Base-by-base conservation (phyloP, 2,888 invertebrate species). In the Xanthia togata region DNA sequence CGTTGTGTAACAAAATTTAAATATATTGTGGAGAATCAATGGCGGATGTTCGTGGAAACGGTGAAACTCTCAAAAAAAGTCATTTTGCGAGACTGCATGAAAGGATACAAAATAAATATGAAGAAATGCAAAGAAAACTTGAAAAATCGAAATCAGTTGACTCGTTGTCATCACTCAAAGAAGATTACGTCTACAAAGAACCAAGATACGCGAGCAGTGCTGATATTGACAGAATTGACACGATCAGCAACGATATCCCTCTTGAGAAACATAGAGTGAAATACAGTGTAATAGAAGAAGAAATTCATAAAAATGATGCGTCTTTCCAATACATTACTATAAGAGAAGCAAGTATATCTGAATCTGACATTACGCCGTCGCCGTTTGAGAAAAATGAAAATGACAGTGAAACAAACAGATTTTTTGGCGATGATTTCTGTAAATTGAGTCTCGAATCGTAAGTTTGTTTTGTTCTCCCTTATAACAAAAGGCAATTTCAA, bases 71-170 rank as follows among this genome's bases (percentile, higher is more conserved):
- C 1, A 91, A 89, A 63, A 93, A 87, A 80, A 93, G 84, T 79
- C 93, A 94, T 79, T 94, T 96, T 63, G 87, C 92, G 0, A 94
- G 90, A 84, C 81, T 96, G 6, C 94, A 96, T 75, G 93, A 94
- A 79, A 93, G 85, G 85, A 93, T 96, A 76, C 95, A 95, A 87
- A 92, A 78, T 59, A 96, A 96, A 89, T 96, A 95, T 84, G 92
- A 91, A 44, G 93, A 94, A 89, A 95, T 96, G 94, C 95, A 95
- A 88, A 93, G 83, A 67, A 95, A 89, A 89, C 83, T 96, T 31
- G 94, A 94, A 73, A 96, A 95, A 88, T 96, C 95, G 0, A 95
- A 91, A 89, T 96, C 96, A 8, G 90, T 95, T 11, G 96, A 95
- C 76, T 90, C 91, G 26, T 73, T 96, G 55, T 83, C 92, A 12